Base-by-base conservation (phyloP, 2,797 vertebrate genomes). In the Corythornis leucogaster region DNA sequence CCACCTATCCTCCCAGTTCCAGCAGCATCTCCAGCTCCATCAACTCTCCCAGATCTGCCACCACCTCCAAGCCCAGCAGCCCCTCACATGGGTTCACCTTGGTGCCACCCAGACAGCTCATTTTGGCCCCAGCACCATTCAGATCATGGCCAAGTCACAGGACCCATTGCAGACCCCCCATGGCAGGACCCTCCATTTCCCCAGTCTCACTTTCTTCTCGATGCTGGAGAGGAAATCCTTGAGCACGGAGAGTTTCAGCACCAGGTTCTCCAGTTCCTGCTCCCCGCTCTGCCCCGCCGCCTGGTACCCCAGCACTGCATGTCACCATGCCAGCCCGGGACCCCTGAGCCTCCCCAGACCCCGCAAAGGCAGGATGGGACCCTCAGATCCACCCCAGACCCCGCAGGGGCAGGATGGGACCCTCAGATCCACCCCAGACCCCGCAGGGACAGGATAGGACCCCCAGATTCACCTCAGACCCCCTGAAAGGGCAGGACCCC, bases 161-260 rank as follows among this genome's bases (percentile, higher is more conserved):
- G 21, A 35, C 33, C 33, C 21, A 35, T 22, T 33, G 21, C 57
- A 58, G 57, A 24, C 31, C 55, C 55, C 9, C 15, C 20, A 16
- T 35, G 31, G 15, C 54, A 33, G 55, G 57, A 20, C 1, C 5
- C 46, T 20, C 10, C 6, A 15, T 42, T 3, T n/a, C 38, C 26
- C 45, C 30, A n/a, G 6, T 5, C 94, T 71, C 96, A 99, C 99
- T 98, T 99, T 99, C 96, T 99, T 99, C 97, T 99, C 99, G 33
- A 99, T 99, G 85, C 98, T 98, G 31, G 99, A 98, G 63, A 99
- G 96, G 89, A 99, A 98, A 93, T 99, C 99, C 98, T 99, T 99
- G 82, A 99, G 98, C 93, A 99, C 98, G 2, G 99, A 99, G 48
- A 99, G 97, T 96, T 99, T 99, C 93, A 99, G 97, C 93, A 99